phyloP scores from a whole-genome alignment of 1,140 invertebrate genomes.

The Panonychus citri region DNA sequence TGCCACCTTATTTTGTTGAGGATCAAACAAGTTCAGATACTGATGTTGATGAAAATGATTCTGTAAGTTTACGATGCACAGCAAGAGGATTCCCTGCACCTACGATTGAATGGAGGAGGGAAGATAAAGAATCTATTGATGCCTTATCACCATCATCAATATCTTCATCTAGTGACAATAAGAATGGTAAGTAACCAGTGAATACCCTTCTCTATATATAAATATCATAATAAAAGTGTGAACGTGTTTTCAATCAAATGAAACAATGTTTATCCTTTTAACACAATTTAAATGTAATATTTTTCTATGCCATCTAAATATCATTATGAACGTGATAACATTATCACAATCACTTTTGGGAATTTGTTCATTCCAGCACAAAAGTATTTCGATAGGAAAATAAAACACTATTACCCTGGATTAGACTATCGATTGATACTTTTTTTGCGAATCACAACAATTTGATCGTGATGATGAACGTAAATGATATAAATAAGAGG shows the following conservation, averaged over 20 bases:
- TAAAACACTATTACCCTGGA: too few relatives aligned
- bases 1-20: not conserved
- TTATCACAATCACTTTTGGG: too few relatives aligned
- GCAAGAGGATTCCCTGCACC: slow-evolving; percentile 49
- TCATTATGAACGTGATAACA: too few relatives aligned
- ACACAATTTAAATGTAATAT: not conserved
- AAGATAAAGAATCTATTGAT: slow-evolving; percentile 6
- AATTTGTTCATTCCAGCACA: too few relatives aligned
- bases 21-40: not conserved
- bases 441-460: too few relatives aligned
- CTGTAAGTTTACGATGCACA: slow-evolving; percentile 32
- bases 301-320: too few relatives aligned
- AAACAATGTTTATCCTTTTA: not conserved
- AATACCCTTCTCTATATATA: too few relatives aligned
- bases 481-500: too few relatives aligned
- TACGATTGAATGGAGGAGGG: slow-evolving; percentile 44
- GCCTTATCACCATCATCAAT: not conserved
- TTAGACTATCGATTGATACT: too few relatives aligned
- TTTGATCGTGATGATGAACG: too few relatives aligned
- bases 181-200: too few relatives aligned
- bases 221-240: not conserved
- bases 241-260: not conserved
- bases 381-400: not conserved
- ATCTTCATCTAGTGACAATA: too few relatives aligned
- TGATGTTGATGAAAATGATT: slow-evolving; percentile 41